A percentile compares a stretch with the other conserved stretches of the same genome.
These are phyloP conservation scores for Notarius lentiginosus DNA, from an alignment of 2,113 vertebrate species.

Conservation along the genomic window DNA sequence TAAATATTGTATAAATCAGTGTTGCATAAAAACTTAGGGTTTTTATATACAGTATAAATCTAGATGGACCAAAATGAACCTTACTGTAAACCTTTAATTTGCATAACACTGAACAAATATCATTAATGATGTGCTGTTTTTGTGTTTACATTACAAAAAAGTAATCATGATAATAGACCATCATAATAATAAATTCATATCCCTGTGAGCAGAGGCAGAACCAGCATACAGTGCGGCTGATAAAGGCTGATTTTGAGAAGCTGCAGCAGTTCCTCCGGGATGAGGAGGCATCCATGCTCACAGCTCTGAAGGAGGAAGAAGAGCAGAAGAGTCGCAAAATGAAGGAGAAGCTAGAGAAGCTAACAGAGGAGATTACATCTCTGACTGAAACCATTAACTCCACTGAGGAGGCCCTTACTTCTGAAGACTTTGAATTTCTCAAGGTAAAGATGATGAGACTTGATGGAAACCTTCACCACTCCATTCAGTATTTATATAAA, in stretches of 20 bases:
- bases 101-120: neutral
- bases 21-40: too few species aligned
- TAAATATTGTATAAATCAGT: too few species aligned
- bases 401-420: slow-evolving; percentile 51
- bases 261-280: slow-evolving; percentile 62
- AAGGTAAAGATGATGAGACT: slow-evolving; percentile 45
- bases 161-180: neutral
- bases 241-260: slow-evolving; percentile 63
- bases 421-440: slow-evolving; percentile 51
- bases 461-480: neutral
- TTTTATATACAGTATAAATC: too few species aligned
- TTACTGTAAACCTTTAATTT: too few species aligned
- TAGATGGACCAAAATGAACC: too few species aligned
- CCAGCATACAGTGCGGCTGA: slow-evolving; percentile 45
- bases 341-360: slow-evolving; percentile 51
- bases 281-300: slow-evolving; percentile 53
- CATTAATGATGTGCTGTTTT: neutral
- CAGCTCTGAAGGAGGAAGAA: slow-evolving; percentile 58
- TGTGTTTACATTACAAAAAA: neutral
- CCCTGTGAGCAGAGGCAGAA: slow-evolving; percentile 53
- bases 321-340: slow-evolving; percentile 58
- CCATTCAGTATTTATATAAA: neutral
- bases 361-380: slow-evolving; percentile 47
- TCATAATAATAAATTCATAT: neutral
- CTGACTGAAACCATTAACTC: slow-evolving; percentile 48